phyloP scores from a whole-genome alignment of 2,888 invertebrate genomes.

The Sarcophaga caerulescens region DNA sequence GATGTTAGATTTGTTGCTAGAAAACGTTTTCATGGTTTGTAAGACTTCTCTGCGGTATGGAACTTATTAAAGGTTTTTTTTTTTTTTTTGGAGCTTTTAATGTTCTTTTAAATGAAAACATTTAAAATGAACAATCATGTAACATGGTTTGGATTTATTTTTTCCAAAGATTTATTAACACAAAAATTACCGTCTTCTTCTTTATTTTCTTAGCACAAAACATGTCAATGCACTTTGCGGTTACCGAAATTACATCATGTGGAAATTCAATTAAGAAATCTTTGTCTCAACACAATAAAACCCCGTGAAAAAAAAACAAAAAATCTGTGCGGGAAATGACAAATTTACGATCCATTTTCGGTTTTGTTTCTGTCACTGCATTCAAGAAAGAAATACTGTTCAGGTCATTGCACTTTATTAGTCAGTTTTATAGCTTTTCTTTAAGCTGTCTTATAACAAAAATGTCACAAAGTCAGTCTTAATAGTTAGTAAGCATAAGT shows the following conservation, averaged over 20 bases:
- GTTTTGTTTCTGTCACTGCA: too few species aligned
- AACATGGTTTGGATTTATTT: background rate
- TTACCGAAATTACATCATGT: constrained; percentile 19
- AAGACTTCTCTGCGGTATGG: background rate
- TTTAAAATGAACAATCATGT: constrained; percentile 29
- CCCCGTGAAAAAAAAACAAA: too few species aligned
- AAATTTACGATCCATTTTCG: too few species aligned
- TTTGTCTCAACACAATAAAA: background rate
- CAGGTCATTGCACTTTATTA: background rate
- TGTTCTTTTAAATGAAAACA: constrained; percentile 29
- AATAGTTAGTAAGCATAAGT: background rate
- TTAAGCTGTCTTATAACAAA: background rate
- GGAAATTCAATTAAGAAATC: background rate
- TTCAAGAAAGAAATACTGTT: background rate
- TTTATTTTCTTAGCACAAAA: background rate
- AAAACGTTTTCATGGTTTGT: constrained; percentile 26
- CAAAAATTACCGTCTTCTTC: too few species aligned
- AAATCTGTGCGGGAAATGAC: background rate
- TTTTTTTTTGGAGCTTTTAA: constrained; percentile 12
- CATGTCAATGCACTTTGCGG: constrained; percentile 29
- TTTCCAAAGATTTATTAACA: constrained; percentile 6
- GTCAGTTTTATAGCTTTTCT: background rate
- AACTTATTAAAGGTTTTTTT: background rate
- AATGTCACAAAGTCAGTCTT: background rate
- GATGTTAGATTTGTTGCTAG: constrained; percentile 16